Conservation (phyloP, 2,888 invertebrate genomes). For the Corbicula japonica region DNA sequence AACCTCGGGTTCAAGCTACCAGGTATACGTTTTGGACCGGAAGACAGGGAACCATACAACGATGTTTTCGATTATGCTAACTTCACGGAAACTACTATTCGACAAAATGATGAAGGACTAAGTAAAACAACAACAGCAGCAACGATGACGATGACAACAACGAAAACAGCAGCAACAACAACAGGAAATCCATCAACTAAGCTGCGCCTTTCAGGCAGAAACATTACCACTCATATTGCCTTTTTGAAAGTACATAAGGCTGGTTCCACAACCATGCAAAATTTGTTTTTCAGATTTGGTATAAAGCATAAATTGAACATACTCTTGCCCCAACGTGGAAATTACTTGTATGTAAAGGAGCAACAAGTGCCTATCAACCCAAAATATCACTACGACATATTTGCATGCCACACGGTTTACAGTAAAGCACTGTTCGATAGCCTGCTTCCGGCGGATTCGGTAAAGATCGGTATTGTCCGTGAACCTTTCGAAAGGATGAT, state of each 20-base stretch:
- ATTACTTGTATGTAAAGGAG: neutral
- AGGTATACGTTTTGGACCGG: no score
- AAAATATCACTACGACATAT: constrained; percentile 19
- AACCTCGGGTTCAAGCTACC: no score
- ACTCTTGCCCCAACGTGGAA: constrained; percentile 20
- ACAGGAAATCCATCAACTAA: no score
- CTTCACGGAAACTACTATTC: no score
- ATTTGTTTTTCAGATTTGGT: constrained; percentile 39
- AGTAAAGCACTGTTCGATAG: constrained; percentile 26
- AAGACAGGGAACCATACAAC: no score
- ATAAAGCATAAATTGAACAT: constrained; percentile 26
- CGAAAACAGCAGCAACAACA: no score
- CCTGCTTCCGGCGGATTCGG: constrained; percentile 42
- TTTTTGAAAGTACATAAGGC: constrained; percentile 44
- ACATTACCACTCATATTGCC: constrained; percentile 27
- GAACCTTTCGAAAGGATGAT: constrained; percentile 56
- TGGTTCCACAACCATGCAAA: constrained; percentile 35
- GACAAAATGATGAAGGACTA: no score
- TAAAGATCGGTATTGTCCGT: constrained; percentile 53
- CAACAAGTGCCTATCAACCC: neutral
- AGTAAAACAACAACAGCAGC: no score
- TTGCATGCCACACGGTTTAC: constrained; percentile 43
- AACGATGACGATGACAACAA: no score
- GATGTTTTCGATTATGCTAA: no score
- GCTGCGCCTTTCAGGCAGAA: no score